Evolutionary conservation across 1,140 invertebrate genomes (phyloP).

Genomic region (Drosophila arizonae): DNA sequence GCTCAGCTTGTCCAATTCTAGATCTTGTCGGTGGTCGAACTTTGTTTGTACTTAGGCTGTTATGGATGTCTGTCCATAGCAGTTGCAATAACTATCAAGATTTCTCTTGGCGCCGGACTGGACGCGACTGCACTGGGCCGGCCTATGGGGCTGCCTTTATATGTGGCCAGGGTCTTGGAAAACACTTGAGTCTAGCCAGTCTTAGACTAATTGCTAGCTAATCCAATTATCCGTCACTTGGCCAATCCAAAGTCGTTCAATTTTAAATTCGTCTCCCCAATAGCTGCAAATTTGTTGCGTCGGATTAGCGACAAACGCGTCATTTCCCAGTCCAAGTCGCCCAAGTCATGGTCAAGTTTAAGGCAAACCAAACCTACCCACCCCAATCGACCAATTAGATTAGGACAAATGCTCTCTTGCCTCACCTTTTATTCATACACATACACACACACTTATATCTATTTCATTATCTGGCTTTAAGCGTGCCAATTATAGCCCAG

Average conservation of each 20-base stretch:
- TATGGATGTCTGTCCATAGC: constrained; percentile 57
- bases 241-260: constrained; percentile 59
- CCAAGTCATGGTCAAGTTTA: constrained; percentile 72
- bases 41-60: constrained; percentile 43
- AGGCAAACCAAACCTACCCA: constrained; percentile 38
- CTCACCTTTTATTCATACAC: constrained; percentile 64
- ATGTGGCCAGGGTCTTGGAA: constrained; percentile 13
- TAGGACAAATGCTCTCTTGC: constrained; percentile 62
- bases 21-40: constrained; percentile 41
- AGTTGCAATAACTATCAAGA: constrained; percentile 28
- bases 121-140: constrained; percentile 56
- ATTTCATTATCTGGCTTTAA: constrained; percentile 22
- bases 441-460: neutral
- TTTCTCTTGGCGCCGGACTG: constrained; percentile 48
- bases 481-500: constrained; percentile 67
- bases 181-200: constrained; percentile 59
- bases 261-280: constrained; percentile 55
- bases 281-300: constrained; percentile 60
- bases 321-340: constrained; percentile 23
- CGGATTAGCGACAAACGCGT: constrained; percentile 58
- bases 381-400: constrained; percentile 61
- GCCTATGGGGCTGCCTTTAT: constrained; percentile 47
- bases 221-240: constrained; percentile 70
- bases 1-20: neutral
- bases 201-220: constrained; percentile 74